A percentile compares a stretch with the other conserved stretches of the same genome.
Conservation (phyloP, 1,140 invertebrate species). For the Listronotus bonariensis region DNA sequence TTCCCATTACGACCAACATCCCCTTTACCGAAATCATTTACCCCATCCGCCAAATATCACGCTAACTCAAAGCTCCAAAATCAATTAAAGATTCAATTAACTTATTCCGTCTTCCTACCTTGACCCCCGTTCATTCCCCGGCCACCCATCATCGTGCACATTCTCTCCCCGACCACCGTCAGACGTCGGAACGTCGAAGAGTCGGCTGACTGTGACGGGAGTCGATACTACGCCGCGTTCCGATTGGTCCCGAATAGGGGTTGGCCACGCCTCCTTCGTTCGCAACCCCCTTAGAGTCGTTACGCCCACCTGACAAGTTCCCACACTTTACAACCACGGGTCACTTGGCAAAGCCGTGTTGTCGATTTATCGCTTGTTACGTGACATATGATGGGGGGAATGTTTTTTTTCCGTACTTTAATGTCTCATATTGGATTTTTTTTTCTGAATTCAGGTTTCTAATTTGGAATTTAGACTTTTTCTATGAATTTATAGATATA, state of each 20-base stretch:
- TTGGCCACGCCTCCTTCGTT: slow-evolving; percentile 19
- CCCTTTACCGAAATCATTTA: too few relatives aligned
- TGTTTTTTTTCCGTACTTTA: too few relatives aligned
- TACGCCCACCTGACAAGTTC: slow-evolving; percentile 35
- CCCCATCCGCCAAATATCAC: slow-evolving; percentile 1
- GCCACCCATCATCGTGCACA: slow-evolving; percentile 7
- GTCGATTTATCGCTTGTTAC: slow-evolving; percentile 36
- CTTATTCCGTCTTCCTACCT: slow-evolving; percentile 30
- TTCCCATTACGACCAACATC: too few relatives aligned
- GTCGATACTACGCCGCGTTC: slow-evolving; percentile 21
- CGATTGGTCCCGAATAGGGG: slow-evolving; percentile 22
- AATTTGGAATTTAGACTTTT: too few relatives aligned
- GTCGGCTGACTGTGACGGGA: slow-evolving; percentile 35
- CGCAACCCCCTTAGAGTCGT: slow-evolving; percentile 14
- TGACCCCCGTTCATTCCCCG: slow-evolving; percentile 9
- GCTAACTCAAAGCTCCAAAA: slow-evolving; percentile 22
- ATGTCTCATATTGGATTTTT: too few relatives aligned
- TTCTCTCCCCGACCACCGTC: slow-evolving; percentile 18
- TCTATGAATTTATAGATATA: too few relatives aligned
- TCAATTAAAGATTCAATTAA: slow-evolving; percentile 42
- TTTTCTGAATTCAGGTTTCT: too few relatives aligned
- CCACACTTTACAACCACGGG: slow-evolving; percentile 40
- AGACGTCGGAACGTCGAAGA: slow-evolving; percentile 37
- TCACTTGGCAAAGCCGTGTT: slow-evolving; percentile 38
- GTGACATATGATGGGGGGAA: slow-evolving; percentile 25